Base-by-base conservation (phyloP, 2,888 invertebrate genomes). In the Ceraclea dissimilis region DNA sequence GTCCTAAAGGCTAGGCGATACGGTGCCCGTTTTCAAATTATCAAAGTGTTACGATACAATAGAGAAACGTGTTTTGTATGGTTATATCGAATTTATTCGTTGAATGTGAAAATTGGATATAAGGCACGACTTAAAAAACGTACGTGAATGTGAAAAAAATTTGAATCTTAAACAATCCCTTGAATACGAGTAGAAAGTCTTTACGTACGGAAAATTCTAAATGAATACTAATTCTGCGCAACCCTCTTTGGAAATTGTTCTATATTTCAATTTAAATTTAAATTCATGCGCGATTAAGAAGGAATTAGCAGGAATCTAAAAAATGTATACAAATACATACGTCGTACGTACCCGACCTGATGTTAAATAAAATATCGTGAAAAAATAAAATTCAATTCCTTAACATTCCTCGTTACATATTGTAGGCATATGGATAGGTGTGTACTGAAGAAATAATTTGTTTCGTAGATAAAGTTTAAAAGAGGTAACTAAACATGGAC, bases 1-100 rank as follows among this genome's bases (percentile, higher is more conserved):
- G 54, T 54, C 60, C 10, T 20, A 18, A n/a, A 5, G 2, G 16
- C 13, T 13, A 13, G 39, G 39, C 16, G 16, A 13, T n/a, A 39
- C 39, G 16, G 39, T 16, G 16, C 39, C 13, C 8, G 39, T 53
- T 57, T 57, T 50, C 53, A 53, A 57, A 57, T 39, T 50, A 52
- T 16, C 52, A 48, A 43, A 49, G 51, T 51, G 20, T 49, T 26
- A 26, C 49, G 22, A 49, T 26, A 11, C 49, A 49, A 49, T 26
- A 11, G 49, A 20, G 16, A 26, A 20, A 49, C 49, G 49, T 49
- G 49, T 49, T 49, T 49, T 49, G 49, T 49, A 16, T 49, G 49
- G 49, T 49, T 49, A 49, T 49, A 16, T n/a, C 26, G 49, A 49
- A 49, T 49, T 49, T 49, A 49, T 49, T 17, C 26, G 17, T 20